Conservation (phyloP, 2,113 vertebrate species). For the Sander vitreus region DNA sequence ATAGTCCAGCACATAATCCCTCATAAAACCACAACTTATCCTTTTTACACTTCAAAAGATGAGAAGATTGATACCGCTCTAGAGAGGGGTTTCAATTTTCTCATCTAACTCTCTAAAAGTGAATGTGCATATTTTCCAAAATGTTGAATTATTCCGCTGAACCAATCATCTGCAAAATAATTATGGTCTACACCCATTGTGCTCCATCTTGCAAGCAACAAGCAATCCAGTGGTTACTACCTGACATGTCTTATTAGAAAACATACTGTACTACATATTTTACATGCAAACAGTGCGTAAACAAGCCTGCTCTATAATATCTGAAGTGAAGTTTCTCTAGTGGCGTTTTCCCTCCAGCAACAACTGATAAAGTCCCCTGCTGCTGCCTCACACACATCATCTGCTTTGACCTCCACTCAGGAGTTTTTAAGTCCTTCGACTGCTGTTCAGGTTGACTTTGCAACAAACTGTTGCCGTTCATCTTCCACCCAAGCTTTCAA, state of each 20-base stretch:
- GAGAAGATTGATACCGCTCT: not conserved
- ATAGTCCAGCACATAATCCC: not conserved
- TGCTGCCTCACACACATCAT: constrained; percentile 2
- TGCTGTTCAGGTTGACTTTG: constrained; percentile 31
- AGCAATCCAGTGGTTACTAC: not conserved
- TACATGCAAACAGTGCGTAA: not conserved
- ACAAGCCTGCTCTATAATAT: not conserved
- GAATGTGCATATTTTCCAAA: too few species aligned
- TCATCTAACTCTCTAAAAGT: too few species aligned
- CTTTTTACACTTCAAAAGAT: not conserved
- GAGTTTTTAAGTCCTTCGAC: constrained; percentile 11
- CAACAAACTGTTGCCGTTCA: constrained; percentile 28
- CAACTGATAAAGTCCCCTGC: not conserved
- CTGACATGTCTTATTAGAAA: not conserved
- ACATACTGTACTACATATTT: constrained; percentile 1
- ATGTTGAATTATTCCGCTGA: too few species aligned
- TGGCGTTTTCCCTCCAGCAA: constrained; percentile 23
- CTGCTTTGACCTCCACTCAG: constrained; percentile 25
- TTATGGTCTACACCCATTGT: too few species aligned
- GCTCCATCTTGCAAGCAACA: not conserved
- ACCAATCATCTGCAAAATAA: too few species aligned
- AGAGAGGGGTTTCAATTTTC: too few species aligned
- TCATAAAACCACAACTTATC: not conserved
- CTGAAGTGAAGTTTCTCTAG: not conserved
- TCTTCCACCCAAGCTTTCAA: constrained; percentile 13